Evolutionary conservation across 1,140 invertebrate species (phyloP).

Genomic region (Tetragnatha versicolor): DNA sequence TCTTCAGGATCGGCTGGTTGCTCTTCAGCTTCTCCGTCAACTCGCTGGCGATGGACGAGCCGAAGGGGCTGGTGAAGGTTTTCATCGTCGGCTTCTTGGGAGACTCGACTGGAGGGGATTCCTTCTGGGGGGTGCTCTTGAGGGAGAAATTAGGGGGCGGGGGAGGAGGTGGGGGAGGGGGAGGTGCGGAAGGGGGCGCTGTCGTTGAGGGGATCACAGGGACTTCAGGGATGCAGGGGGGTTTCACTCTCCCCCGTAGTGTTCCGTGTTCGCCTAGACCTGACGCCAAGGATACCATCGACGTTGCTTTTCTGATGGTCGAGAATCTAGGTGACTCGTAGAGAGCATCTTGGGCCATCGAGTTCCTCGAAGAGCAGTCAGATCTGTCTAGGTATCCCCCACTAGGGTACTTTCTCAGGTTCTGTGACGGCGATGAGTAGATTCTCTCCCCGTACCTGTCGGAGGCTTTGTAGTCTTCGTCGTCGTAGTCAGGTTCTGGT

Average conservation of each 20-base stretch:
- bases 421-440: neutral
- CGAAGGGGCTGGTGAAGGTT: neutral
- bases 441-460: conserved; percentile 36
- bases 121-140: neutral
- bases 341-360: neutral
- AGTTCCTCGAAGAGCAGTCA: neutral
- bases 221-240: conserved; percentile 10
- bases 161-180: conserved; percentile 27
- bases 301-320: conserved; percentile 26
- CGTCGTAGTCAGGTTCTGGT: conserved; percentile 56
- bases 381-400: neutral
- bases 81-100: neutral
- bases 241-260: neutral
- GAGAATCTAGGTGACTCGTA: conserved; percentile 37
- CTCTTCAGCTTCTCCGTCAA: conserved; percentile 35
- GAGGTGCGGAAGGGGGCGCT: conserved; percentile 34
- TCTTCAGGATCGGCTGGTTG: conserved; percentile 41
- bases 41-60: conserved; percentile 28
- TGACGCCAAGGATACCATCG: conserved; percentile 9
- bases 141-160: conserved; percentile 32
- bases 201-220: neutral
- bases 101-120: neutral
- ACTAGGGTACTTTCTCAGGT: conserved; percentile 23
- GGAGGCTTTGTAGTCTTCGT: conserved; percentile 12
- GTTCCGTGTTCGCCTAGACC: conserved; percentile 10